A percentile compares a stretch with the other conserved stretches of the same genome.
Evolutionary conservation across 2,888 invertebrate species (phyloP).

Genomic region (Melinaea menophilus): DNA sequence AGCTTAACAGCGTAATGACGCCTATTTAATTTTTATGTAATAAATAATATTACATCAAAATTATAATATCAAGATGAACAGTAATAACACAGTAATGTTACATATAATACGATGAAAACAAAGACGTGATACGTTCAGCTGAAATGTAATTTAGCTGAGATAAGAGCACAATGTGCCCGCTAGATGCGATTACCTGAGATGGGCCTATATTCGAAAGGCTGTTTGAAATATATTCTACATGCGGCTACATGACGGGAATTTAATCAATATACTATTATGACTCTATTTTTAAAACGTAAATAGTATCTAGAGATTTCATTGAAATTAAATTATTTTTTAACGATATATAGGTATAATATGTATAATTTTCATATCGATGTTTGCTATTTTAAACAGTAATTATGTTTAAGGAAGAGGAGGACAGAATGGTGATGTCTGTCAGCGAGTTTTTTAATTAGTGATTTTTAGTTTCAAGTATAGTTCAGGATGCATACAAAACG

Average conservation of each 20-base stretch:
- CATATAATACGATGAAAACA: conserved; percentile 22
- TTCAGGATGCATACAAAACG: too few species aligned
- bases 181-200: conserved; percentile 55
- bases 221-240: conserved; percentile 35
- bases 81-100: neutral
- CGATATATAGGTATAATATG: too few species aligned
- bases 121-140: conserved; percentile 25
- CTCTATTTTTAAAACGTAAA: too few species aligned
- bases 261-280: too few species aligned
- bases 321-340: too few species aligned
- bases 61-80: neutral
- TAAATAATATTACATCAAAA: neutral
- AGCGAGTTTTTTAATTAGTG: too few species aligned
- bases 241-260: conserved; percentile 6
- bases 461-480: too few species aligned
- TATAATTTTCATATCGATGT: too few species aligned
- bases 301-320: too few species aligned
- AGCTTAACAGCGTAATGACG: neutral
- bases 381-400: too few species aligned
- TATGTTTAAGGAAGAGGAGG: too few species aligned
- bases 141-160: conserved; percentile 57
- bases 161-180: conserved; percentile 55
- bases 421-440: too few species aligned
- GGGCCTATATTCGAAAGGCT: conserved; percentile 39
- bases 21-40: neutral